A percentile compares a stretch with the other conserved stretches of the same genome.
Conservation (phyloP, 2,888 invertebrate species). For the Melinopterus prodromus region DNA sequence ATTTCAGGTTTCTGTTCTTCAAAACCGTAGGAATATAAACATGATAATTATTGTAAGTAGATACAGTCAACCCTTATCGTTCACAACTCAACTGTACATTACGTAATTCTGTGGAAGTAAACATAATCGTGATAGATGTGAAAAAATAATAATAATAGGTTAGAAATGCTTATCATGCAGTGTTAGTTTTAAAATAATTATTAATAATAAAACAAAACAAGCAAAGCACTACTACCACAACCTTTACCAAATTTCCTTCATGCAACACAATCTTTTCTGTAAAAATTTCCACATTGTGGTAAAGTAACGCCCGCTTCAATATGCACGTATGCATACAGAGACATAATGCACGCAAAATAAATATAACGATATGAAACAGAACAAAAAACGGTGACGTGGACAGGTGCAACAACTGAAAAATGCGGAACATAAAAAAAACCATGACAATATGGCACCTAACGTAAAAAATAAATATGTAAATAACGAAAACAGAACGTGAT, state of each 20-base stretch:
- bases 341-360: not conserved
- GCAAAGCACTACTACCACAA: not conserved
- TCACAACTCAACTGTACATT: not conserved
- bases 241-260: not conserved
- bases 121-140: conserved; percentile 9
- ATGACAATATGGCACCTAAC: not conserved
- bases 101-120: not conserved
- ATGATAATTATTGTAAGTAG: too few species aligned
- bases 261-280: not conserved
- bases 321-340: not conserved
- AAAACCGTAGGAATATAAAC: too few species aligned
- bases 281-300: not conserved
- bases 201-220: not conserved
- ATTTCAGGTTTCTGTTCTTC: too few species aligned
- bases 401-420: conserved; percentile 4
- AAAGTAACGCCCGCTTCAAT: not conserved
- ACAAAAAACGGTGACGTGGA: conserved; percentile 13
- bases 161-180: not conserved
- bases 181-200: not conserved
- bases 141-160: not conserved
- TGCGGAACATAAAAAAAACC: not conserved
- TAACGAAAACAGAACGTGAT: conserved; percentile 9
- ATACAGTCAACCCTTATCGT: not conserved
- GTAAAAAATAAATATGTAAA: conserved; percentile 8
- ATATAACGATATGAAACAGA: not conserved